These are phyloP conservation scores for Acromyrmex heyeri DNA, from an alignment of 1,140 invertebrate species.

Conservation along the genomic window DNA sequence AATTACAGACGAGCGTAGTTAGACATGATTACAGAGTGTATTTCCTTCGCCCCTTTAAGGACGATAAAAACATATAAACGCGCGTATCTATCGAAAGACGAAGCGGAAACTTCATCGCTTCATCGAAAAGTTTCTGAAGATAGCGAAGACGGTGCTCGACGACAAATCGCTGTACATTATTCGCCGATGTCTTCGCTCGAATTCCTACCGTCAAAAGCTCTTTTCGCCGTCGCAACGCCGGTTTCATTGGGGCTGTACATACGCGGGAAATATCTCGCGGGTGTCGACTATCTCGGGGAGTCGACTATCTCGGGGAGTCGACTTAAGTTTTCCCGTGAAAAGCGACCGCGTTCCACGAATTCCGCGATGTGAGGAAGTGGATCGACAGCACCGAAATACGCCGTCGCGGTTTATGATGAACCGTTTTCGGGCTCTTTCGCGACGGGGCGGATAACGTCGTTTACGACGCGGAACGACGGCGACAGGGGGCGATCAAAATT, in stretches of 20 bases:
- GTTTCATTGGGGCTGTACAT: background rate
- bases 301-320: slow-evolving; percentile 41
- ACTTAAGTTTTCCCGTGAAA: slow-evolving; percentile 45
- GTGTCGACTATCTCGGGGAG: slow-evolving; percentile 28
- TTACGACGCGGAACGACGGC: slow-evolving; percentile 34
- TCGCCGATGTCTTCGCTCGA: slow-evolving; percentile 15
- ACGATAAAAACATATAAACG: background rate
- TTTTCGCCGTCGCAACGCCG: background rate
- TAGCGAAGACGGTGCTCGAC: background rate
- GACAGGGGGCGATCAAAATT: slow-evolving; percentile 54
- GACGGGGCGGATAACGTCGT: slow-evolving; percentile 41
- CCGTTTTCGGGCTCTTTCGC: slow-evolving; percentile 39
- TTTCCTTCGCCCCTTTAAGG: background rate
- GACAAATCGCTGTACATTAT: slow-evolving; percentile 38
- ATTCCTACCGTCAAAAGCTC: slow-evolving; percentile 12
- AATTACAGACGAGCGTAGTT: background rate
- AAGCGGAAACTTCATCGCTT: slow-evolving; percentile 1
- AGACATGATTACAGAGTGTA: background rate
- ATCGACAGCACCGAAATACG: slow-evolving; percentile 50
- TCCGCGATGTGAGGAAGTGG: slow-evolving; percentile 27
- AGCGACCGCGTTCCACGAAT: slow-evolving; percentile 39
- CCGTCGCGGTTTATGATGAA: slow-evolving; percentile 53
- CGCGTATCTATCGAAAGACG: background rate
- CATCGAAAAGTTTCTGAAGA: slow-evolving; percentile 16
- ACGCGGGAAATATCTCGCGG: slow-evolving; percentile 28